phyloP scores from a whole-genome alignment of 2,113 vertebrate genomes.

The Panurus biarmicus region DNA sequence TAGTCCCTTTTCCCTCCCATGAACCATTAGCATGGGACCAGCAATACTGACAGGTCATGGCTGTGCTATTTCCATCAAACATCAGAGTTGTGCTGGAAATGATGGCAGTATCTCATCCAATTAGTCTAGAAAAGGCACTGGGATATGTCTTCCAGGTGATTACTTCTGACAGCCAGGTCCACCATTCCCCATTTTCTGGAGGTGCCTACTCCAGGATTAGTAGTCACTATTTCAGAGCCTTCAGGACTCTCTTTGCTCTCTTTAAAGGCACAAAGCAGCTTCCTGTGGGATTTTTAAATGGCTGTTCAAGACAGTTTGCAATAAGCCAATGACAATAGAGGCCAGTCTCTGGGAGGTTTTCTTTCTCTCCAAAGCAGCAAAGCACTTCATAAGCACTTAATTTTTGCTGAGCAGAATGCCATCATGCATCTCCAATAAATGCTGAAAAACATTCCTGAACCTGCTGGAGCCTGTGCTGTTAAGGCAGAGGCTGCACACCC shows the following conservation, averaged over 20 bases:
- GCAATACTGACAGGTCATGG: not conserved
- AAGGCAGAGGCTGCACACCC: not conserved
- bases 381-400: not conserved
- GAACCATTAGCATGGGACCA: not conserved
- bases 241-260: not conserved
- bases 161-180: not conserved
- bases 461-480: not conserved
- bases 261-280: not conserved
- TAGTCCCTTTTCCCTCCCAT: not conserved
- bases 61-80: slow-evolving; percentile 3
- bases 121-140: not conserved
- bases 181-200: not conserved
- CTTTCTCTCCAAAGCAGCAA: not conserved
- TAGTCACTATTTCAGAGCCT: not conserved
- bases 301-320: not conserved
- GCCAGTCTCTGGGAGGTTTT: not conserved
- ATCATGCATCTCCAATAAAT: not conserved
- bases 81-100: not conserved
- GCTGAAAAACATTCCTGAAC: not conserved
- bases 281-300: not conserved
- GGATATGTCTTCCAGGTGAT: not conserved
- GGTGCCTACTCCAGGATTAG: not conserved
- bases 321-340: not conserved
- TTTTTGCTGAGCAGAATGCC: not conserved
- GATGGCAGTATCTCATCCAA: not conserved